Evolutionary conservation across 2,113 vertebrate genomes (phyloP).

Genomic region (Brachirus orientalis): DNA sequence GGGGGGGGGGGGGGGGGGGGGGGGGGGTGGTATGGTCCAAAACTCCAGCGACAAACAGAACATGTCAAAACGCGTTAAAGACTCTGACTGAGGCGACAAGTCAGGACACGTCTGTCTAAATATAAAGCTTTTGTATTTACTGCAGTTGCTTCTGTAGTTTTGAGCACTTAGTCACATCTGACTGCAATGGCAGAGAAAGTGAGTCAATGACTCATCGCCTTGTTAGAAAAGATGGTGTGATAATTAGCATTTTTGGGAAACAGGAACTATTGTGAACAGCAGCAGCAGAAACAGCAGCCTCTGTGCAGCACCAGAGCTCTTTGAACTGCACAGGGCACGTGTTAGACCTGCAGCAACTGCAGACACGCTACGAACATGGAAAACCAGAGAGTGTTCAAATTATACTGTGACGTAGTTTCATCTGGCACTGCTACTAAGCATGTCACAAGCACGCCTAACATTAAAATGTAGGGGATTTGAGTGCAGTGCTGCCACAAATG

Average conservation of each 20-base stretch:
- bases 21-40: too few relatives aligned
- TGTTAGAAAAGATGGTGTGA: neutral
- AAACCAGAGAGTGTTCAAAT: too few relatives aligned
- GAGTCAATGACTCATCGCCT: neutral
- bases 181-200: neutral
- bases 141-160: neutral
- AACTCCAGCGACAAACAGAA: neutral
- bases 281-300: neutral
- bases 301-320: neutral
- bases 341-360: constrained; percentile 35
- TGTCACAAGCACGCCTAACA: too few relatives aligned
- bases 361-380: constrained; percentile 33
- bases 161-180: neutral
- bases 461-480: too few relatives aligned
- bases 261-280: neutral
- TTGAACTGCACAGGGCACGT: neutral
- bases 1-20: too few relatives aligned
- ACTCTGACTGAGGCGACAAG: neutral
- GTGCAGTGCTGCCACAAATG: too few relatives aligned
- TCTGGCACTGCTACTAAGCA: too few relatives aligned
- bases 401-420: too few relatives aligned
- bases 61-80: neutral
- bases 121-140: neutral
- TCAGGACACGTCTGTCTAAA: neutral
- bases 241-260: neutral